Percentiles rank a stretch among this genome's conserved stretches.
These are phyloP conservation scores for Sakesphorus luctuosus DNA, from an alignment of 2,113 vertebrate species.

Conservation along the genomic window DNA sequence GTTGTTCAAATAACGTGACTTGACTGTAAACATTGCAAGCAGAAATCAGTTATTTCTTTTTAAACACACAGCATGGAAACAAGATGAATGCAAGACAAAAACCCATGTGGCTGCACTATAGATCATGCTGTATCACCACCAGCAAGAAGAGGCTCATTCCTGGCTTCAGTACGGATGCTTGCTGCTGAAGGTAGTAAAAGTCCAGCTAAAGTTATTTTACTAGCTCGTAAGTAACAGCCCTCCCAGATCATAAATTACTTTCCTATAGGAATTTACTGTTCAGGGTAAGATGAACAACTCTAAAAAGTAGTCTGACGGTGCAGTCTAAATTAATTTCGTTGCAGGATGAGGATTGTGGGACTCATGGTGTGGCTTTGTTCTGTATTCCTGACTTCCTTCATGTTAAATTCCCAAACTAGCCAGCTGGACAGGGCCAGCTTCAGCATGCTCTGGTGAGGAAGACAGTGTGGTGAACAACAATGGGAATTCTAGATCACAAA, in stretches of 20 bases:
- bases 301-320: not conserved
- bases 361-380: not conserved
- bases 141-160: not conserved
- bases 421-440: not conserved
- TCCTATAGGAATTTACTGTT: slow-evolving; percentile 24
- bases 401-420: not conserved
- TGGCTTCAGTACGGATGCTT: not conserved
- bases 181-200: slow-evolving; percentile 40
- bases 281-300: not conserved
- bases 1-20: not conserved
- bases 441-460: not conserved
- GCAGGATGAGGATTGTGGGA: not conserved
- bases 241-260: slow-evolving; percentile 41
- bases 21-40: not conserved
- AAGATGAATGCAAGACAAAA: slow-evolving; percentile 23
- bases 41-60: slow-evolving; percentile 3
- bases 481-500: not conserved
- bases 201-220: slow-evolving; percentile 52
- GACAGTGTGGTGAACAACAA: not conserved
- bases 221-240: slow-evolving; percentile 36
- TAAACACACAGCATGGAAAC: not conserved
- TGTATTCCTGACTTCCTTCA: not conserved
- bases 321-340: not conserved
- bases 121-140: not conserved
- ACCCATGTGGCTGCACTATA: not conserved